Conservation (phyloP, 2,113 vertebrate genomes). For the Todiramphus saurophagus region DNA sequence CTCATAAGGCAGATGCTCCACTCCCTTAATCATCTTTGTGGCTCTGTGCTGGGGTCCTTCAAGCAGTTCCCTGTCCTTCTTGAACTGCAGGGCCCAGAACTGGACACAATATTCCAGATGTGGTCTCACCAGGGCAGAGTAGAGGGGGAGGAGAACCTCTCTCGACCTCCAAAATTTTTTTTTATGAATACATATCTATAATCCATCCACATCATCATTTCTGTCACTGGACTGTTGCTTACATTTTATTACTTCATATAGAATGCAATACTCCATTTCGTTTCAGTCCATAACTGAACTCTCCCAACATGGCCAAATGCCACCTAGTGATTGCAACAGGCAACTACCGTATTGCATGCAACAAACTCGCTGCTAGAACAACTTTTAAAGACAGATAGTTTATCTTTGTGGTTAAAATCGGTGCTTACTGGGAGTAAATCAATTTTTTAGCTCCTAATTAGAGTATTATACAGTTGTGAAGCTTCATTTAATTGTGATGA, state of each 20-base stretch:
- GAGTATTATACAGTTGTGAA: neutral
- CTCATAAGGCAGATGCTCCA: too few relatives aligned
- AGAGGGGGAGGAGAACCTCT: too few relatives aligned
- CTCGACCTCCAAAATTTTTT: too few relatives aligned
- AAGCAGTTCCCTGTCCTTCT: too few relatives aligned
- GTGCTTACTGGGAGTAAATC: neutral
- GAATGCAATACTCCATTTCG: neutral
- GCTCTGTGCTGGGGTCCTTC: too few relatives aligned
- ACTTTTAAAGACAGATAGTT: neutral
- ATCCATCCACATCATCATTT: neutral
- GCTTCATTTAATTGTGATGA: neutral
- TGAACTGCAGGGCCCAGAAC: too few relatives aligned
- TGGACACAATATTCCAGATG: too few relatives aligned
- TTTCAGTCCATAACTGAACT: neutral
- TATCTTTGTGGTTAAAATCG: neutral
- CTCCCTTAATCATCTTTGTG: too few relatives aligned
- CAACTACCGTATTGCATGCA: fast-evolving
- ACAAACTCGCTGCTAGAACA: neutral
- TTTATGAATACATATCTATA: neutral
- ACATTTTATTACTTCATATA: neutral
- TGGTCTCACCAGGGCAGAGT: too few relatives aligned
- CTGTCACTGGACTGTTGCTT: neutral
- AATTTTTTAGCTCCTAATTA: neutral
- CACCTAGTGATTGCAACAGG: constrained; percentile 4
- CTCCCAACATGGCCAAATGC: neutral